These are phyloP conservation scores for Pristionchus japonicus DNA, from an alignment of 2,888 invertebrate genomes.

Conservation along the genomic window DNA sequence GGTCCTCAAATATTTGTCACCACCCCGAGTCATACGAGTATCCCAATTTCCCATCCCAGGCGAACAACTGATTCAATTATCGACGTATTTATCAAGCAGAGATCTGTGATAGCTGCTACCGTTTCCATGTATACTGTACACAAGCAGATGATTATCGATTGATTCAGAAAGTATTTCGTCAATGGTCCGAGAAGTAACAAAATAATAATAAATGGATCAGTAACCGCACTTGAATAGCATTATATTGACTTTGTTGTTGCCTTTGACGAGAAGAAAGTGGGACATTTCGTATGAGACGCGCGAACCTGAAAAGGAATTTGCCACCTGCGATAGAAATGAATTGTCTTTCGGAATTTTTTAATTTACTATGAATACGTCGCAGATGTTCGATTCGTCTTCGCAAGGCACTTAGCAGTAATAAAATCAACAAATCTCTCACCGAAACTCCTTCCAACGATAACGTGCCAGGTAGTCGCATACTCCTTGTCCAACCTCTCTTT, in stretches of 20 bases:
- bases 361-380: neutral
- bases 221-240: conserved; percentile 49
- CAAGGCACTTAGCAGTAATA: too few relatives aligned
- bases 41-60: neutral
- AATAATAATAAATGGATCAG: conserved; percentile 10
- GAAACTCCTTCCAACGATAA: conserved; percentile 47
- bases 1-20: neutral
- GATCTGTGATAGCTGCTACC: conserved; percentile 20
- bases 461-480: conserved; percentile 47
- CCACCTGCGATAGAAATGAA: too few relatives aligned
- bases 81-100: conserved; percentile 13
- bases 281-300: conserved; percentile 47
- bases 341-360: too few relatives aligned
- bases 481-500: conserved; percentile 47
- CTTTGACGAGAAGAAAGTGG: conserved; percentile 47
- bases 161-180: neutral
- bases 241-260: conserved; percentile 46
- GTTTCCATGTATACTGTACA: conserved; percentile 15
- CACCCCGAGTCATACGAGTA: neutral
- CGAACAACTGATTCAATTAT: neutral
- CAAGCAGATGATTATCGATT: neutral
- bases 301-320: conserved; percentile 13
- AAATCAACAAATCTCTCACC: neutral
- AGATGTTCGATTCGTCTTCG: neutral
- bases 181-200: neutral